These are phyloP conservation scores for Panagrolaimus sp. DNA, from an alignment of 1,140 invertebrate species.

Conservation along the genomic window DNA sequence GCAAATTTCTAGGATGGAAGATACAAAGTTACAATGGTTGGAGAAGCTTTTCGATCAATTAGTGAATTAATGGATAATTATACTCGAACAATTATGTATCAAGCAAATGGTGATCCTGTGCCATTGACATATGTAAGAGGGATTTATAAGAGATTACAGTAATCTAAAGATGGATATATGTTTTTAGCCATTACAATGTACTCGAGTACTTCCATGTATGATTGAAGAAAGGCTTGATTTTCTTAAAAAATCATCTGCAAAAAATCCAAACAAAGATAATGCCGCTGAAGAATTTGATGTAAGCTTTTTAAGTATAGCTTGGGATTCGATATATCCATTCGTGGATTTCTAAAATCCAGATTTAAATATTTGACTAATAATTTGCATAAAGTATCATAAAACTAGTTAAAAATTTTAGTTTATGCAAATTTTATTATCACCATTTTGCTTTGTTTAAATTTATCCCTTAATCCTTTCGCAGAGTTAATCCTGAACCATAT, in stretches of 20 bases:
- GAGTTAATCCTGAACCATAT: no score
- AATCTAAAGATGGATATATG: no score
- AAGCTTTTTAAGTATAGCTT: no score
- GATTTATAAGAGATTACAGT: no score
- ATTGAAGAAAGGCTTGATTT: slow-evolving; percentile 46
- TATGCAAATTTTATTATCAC: no score
- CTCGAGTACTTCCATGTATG: slow-evolving; percentile 42
- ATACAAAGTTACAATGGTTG: slow-evolving; percentile 37
- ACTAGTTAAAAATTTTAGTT: no score
- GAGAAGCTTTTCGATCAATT: slow-evolving; percentile 36
- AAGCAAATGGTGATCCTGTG: slow-evolving; percentile 26
- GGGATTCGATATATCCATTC: no score
- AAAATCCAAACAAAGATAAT: slow-evolving; percentile 38
- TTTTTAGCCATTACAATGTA: slow-evolving; percentile 30
- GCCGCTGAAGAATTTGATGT: slow-evolving; percentile 46
- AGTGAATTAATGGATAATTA: slow-evolving; percentile 29
- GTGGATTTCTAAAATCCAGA: no score
- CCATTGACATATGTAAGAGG: slow-evolving; percentile 26
- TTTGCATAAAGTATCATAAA: no score
- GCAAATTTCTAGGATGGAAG: slow-evolving; percentile 37
- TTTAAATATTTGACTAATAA: no score
- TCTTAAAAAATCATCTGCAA: slow-evolving; percentile 24
- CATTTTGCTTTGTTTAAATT: no score
- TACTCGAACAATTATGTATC: neutral
- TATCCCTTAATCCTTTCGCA: no score